Evolutionary conservation across 2,888 invertebrate species (phyloP).

Genomic region (Amiota communis): DNA sequence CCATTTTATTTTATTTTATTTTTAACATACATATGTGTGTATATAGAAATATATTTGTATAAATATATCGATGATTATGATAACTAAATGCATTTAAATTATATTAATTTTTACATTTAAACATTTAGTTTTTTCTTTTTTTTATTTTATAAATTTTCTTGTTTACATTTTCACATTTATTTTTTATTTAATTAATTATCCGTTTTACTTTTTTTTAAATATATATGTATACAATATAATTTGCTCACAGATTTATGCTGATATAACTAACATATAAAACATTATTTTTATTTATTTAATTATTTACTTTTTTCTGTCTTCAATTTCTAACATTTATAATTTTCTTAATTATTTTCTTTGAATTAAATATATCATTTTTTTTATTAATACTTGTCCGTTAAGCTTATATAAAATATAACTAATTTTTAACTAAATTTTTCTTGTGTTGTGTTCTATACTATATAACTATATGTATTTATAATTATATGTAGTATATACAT

Average conservation of each 20-base stretch:
- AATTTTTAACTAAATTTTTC: constrained; percentile 32
- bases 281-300: constrained; percentile 33
- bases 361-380: constrained; percentile 13
- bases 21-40: constrained; percentile 28
- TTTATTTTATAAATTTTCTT: background rate
- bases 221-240: background rate
- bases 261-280: constrained; percentile 44
- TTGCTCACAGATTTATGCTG: constrained; percentile 27
- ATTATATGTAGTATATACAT: too few relatives aligned
- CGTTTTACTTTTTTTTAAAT: constrained; percentile 21
- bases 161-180: constrained; percentile 35
- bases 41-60: constrained; percentile 27
- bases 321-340: constrained; percentile 28
- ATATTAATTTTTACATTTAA: constrained; percentile 38
- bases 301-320: constrained; percentile 19
- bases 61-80: constrained; percentile 43
- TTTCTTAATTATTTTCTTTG: constrained; percentile 24
- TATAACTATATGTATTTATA: too few relatives aligned
- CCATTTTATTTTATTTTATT: constrained; percentile 34
- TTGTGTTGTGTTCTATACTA: constrained; percentile 33
- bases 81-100: constrained; percentile 48
- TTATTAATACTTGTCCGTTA: constrained; percentile 30
- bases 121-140: constrained; percentile 19
- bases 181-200: constrained; percentile 29
- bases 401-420: constrained; percentile 50